Evolutionary conservation across 2,797 vertebrate genomes (phyloP), one percentile per base, ranked within the genome.

Genomic region (Onychomys arenicola): DNA sequence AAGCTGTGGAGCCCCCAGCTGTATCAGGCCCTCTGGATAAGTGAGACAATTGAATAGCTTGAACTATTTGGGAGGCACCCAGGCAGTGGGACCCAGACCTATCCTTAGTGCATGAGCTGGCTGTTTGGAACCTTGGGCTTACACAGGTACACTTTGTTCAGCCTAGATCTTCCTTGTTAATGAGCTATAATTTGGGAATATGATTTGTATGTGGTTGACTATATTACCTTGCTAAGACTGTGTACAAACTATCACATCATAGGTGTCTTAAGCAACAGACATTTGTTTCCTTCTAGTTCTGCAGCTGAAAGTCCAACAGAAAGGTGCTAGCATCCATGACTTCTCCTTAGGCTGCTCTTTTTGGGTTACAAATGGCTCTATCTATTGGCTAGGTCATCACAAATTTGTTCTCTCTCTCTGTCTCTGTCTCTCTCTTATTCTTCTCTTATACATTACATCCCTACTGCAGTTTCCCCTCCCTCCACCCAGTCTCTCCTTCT

Each of bases 321-420:
- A 67, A 69, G 21, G 0, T 86, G 0, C 3, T 0, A 43, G 4
- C 1, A n/a, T 21, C 34, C 8, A 6, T 40, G 59, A 12, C 77
- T 34, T 76, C 59, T 76, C 27, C 61, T 67, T 2, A 93, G 49
- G 27, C 17, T 23, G 8, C 46, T 87, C 32, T 5, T 49, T 25
- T 7, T 49, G 3, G 23, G 2, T 65, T 76, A 55, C 6, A 52
- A 17, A 52, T 27, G 5, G 27, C 25, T 9, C 9, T 17, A 11
- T 10, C 25, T n/a, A 11, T 23, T 40, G 19, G 57, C 8, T 85
- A 27, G 55, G 9, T 37, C 27, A 75, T 67, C 27, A 17, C 17
- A 12, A 57, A 8, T 2, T 13, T 57, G 8, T n/a, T 63, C 23
- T 63, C 27, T 67, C 13, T 67, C 65, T 37, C n/a, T 71, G 1